Conservation (phyloP, 2,797 vertebrate species). For the Valencia hispanica region DNA sequence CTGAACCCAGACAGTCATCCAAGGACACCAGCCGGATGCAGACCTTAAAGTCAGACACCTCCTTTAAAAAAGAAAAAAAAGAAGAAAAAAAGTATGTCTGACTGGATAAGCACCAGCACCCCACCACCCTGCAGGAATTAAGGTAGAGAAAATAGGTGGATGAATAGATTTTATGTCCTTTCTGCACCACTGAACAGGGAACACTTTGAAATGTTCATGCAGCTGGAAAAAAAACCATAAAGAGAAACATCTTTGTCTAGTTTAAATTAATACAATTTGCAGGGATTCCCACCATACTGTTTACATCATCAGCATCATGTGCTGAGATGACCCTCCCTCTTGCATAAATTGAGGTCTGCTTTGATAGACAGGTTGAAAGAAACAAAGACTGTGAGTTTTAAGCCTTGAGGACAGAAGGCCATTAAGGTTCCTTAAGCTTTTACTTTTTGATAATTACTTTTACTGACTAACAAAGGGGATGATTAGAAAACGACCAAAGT, state of each 20-base stretch:
- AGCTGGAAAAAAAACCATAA: conserved; percentile 21
- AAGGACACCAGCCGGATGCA: conserved; percentile 41
- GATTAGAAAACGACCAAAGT: background rate
- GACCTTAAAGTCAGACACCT: conserved; percentile 53
- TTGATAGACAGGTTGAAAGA: background rate
- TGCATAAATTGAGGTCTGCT: background rate
- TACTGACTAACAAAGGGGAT: background rate
- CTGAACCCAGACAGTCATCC: conserved; percentile 48
- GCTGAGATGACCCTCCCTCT: background rate
- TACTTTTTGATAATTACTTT: background rate
- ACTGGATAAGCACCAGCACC: background rate
- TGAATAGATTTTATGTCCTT: conserved; percentile 37
- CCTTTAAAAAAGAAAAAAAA: conserved; percentile 16
- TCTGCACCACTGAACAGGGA: conserved; percentile 45
- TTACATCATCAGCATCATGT: background rate
- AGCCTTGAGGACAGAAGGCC: background rate
- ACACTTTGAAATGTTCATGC: conserved; percentile 24
- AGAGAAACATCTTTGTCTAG: background rate
- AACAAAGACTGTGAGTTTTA: background rate
- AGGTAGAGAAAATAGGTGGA: background rate
- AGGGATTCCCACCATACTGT: background rate
- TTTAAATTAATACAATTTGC: conserved; percentile 25
- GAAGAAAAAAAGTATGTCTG: background rate
- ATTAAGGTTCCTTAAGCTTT: background rate
- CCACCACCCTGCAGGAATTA: background rate